Conservation (phyloP, 2,113 vertebrate genomes). For the Aegithalos caudatus region DNA sequence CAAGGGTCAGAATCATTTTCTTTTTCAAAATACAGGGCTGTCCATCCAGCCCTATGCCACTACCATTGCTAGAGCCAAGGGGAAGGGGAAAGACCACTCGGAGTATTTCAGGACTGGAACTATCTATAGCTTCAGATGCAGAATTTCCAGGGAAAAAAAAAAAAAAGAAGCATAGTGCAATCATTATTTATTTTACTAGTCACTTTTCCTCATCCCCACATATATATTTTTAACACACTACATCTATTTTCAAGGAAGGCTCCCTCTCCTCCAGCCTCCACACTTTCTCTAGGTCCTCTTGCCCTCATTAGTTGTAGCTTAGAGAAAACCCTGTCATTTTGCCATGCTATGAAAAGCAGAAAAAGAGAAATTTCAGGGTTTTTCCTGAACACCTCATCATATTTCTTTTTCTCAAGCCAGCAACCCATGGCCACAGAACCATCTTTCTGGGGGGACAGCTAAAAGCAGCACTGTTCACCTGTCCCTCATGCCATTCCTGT, state of each 20-base stretch:
- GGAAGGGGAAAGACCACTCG: background rate
- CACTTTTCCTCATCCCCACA: background rate
- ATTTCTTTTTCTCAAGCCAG: background rate
- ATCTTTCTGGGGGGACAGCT: background rate
- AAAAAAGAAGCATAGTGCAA: background rate
- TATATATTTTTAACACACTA: background rate
- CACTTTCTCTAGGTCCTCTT: background rate
- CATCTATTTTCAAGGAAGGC: background rate
- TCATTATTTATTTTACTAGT: background rate
- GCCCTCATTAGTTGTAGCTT: background rate
- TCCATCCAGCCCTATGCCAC: background rate
- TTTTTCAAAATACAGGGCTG: background rate
- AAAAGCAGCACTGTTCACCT: background rate
- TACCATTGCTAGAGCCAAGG: background rate
- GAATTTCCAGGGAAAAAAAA: background rate
- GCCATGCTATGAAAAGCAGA: background rate
- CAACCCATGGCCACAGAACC: background rate
- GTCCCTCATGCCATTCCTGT: background rate
- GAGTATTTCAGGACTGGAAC: background rate
- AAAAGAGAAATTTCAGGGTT: background rate
- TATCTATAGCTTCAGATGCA: background rate
- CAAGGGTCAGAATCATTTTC: background rate
- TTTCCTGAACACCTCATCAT: background rate
- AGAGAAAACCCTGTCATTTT: background rate
- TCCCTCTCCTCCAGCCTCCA: background rate